phyloP scores from a whole-genome alignment of 2,797 vertebrate genomes.

The Cossypha niveicapilla region DNA sequence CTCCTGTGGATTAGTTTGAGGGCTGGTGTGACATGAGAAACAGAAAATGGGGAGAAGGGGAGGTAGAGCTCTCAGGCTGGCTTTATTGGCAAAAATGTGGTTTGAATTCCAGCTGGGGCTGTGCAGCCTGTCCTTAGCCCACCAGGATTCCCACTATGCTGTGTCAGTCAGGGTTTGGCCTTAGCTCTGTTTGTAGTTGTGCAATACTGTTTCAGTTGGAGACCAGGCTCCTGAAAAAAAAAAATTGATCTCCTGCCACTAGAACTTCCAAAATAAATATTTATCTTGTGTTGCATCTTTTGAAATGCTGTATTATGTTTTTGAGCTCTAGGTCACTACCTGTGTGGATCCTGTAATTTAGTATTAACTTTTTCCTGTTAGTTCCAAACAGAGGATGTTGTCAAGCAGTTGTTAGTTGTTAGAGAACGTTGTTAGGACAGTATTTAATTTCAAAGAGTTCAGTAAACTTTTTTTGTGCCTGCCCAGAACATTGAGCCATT shows the following conservation, averaged over 20 bases:
- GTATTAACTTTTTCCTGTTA: background rate
- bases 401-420: background rate
- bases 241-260: constrained; percentile 35
- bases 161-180: constrained; percentile 14
- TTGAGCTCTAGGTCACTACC: constrained; percentile 34
- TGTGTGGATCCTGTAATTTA: background rate
- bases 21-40: background rate
- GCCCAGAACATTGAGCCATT: background rate
- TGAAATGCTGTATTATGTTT: constrained; percentile 44
- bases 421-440: background rate
- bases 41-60: background rate
- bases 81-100: background rate
- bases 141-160: constrained; percentile 39
- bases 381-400: background rate
- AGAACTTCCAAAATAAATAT: constrained; percentile 56
- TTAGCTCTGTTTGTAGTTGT: background rate
- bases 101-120: background rate
- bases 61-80: background rate
- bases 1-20: background rate
- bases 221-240: constrained; percentile 28
- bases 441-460: background rate
- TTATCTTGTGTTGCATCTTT: constrained; percentile 22
- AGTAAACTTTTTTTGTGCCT: background rate
- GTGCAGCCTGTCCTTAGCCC: background rate
- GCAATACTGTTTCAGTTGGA: constrained; percentile 64